These are phyloP conservation scores for Nemotelus nigrinus DNA, from an alignment of 2,888 invertebrate genomes.

Conservation along the genomic window DNA sequence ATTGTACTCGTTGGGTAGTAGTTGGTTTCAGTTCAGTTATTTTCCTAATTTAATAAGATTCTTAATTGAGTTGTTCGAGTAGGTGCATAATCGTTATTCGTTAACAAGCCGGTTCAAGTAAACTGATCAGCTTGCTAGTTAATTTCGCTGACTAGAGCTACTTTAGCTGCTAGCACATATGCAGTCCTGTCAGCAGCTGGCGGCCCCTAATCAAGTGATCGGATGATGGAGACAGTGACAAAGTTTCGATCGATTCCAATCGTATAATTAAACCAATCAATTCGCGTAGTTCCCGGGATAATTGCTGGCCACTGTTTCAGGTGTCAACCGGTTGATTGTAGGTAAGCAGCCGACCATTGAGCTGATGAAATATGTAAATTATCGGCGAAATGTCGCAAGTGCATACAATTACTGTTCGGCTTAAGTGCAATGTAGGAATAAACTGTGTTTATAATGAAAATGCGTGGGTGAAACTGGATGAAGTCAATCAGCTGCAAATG, in stretches of 20 bases:
- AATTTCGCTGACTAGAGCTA: not conserved
- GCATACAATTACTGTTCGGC: not conserved
- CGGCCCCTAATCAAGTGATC: slow-evolving; percentile 5
- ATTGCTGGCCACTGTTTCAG: slow-evolving; percentile 36
- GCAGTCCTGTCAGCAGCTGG: not conserved
- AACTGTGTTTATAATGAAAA: no score
- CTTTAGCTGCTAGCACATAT: not conserved
- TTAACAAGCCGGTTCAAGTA: slow-evolving; percentile 28
- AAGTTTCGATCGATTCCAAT: slow-evolving; percentile 33
- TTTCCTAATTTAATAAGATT: no score
- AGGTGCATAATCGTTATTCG: slow-evolving; percentile 46
- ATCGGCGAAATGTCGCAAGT: not conserved
- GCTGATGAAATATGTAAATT: slow-evolving; percentile 3
- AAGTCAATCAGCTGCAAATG: no score
- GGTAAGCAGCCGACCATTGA: not conserved
- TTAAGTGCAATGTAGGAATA: no score
- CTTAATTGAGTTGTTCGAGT: slow-evolving; percentile 54
- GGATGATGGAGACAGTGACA: slow-evolving; percentile 31
- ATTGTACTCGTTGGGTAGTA: no score
- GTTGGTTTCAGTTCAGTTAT: no score
- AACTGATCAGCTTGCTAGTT: not conserved
- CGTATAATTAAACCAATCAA: slow-evolving; percentile 41
- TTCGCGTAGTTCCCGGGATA: not conserved
- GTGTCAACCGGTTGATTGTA: slow-evolving; percentile 31
- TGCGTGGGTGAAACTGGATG: no score